phyloP scores from a whole-genome alignment of 2,888 invertebrate species.

The Rotaria magnacalcarata region DNA sequence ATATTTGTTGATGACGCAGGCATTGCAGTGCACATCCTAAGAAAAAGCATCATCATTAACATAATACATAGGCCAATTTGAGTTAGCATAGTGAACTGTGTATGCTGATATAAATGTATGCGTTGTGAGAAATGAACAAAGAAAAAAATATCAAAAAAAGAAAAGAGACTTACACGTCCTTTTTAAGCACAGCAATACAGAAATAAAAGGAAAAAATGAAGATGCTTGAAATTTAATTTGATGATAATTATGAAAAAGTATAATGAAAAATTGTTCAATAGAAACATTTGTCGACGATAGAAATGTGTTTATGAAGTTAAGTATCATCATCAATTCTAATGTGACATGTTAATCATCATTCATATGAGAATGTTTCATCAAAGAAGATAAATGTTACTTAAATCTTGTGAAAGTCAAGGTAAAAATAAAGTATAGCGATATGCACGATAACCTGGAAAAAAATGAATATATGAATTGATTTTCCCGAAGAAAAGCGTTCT shows the following conservation, averaged over 20 bases:
- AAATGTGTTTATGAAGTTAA: background rate
- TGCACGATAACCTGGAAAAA: too few relatives aligned
- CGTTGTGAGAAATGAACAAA: background rate
- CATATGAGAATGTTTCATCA: too few relatives aligned
- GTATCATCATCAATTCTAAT: background rate
- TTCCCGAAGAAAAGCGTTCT: too few relatives aligned
- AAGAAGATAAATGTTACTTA: too few relatives aligned
- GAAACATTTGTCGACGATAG: background rate
- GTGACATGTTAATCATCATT: background rate
- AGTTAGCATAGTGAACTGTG: background rate
- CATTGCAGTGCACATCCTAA: background rate
- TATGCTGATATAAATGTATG: background rate
- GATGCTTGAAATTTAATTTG: background rate
- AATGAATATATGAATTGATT: too few relatives aligned
- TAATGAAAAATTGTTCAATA: background rate
- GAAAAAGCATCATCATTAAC: background rate
- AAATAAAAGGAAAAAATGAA: background rate
- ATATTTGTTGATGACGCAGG: background rate
- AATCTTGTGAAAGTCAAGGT: too few relatives aligned
- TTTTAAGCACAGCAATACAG: background rate
- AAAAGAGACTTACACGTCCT: background rate
- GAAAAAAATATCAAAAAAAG: background rate
- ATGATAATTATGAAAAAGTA: background rate
- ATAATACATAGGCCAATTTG: background rate
- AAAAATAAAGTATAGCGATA: too few relatives aligned